Conservation (phyloP, 2,888 invertebrate species). For the Netelia inedita region DNA sequence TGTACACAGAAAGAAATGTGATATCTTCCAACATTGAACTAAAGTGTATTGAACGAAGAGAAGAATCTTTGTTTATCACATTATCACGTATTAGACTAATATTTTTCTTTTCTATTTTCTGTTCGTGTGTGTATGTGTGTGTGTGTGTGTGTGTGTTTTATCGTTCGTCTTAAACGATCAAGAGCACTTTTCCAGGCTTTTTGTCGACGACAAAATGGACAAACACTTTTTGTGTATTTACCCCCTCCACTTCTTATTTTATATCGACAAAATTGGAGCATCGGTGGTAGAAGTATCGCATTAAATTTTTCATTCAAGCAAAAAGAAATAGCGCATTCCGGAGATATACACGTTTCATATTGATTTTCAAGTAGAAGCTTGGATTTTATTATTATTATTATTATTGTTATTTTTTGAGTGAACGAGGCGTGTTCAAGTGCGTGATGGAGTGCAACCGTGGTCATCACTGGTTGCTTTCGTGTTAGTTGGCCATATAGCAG, state of each 20-base stretch:
- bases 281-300: not conserved
- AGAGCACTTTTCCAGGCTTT: conserved; percentile 4
- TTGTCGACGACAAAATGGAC: not conserved
- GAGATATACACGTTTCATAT: conserved; percentile 45
- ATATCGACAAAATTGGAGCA: no score
- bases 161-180: not conserved
- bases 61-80: conserved; percentile 31
- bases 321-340: conserved; percentile 58
- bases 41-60: conserved; percentile 32
- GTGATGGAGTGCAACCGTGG: conserved; percentile 58
- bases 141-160: no score
- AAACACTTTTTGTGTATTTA: not conserved
- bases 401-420: conserved; percentile 4
- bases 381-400: no score
- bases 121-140: no score
- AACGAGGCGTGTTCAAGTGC: conserved; percentile 57
- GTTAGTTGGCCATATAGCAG: conserved; percentile 21
- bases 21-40: conserved; percentile 33
- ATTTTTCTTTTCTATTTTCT: conserved; percentile 31
- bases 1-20: conserved; percentile 51
- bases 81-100: conserved; percentile 21
- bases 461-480: conserved; percentile 26
- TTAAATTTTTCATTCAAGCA: conserved; percentile 5
- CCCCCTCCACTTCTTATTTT: no score
- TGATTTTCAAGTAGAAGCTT: conserved; percentile 52